Conservation (phyloP, 2,888 invertebrate species). For the Uropetala carovei region DNA sequence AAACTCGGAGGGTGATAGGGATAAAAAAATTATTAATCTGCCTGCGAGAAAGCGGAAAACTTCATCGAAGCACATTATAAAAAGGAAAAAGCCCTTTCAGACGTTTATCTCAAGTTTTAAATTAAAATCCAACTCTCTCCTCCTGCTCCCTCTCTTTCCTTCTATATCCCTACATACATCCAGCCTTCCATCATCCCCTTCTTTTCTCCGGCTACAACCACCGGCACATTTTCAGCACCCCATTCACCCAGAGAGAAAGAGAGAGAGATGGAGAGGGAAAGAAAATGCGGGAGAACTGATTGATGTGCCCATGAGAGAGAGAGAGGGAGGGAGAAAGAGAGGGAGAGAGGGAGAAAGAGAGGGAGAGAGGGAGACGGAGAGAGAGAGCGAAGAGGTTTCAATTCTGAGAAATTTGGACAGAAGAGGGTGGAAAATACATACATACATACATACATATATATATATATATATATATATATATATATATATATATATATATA, state of each 20-base stretch:
- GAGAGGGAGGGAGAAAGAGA: background rate
- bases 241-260: no score
- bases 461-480: no score
- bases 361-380: background rate
- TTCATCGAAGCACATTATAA: slow-evolving; percentile 31
- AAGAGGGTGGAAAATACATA: background rate
- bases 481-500: no score
- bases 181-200: background rate
- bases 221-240: background rate
- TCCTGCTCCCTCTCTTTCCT: background rate
- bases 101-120: slow-evolving; percentile 31
- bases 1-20: background rate
- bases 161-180: background rate
- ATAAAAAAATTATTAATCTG: slow-evolving; percentile 53
- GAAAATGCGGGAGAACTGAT: slow-evolving; percentile 6
- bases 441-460: no score
- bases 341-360: background rate
- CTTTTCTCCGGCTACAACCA: background rate
- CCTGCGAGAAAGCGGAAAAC: slow-evolving; percentile 38
- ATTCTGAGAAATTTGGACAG: slow-evolving; percentile 12
- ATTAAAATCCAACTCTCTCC: slow-evolving; percentile 41
- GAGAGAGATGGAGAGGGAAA: background rate
- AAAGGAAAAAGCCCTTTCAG: slow-evolving; percentile 8
- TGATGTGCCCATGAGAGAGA: background rate
- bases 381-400: background rate